Conservation (phyloP, 1,140 invertebrate genomes). For the Macrocentrus cingulum region DNA sequence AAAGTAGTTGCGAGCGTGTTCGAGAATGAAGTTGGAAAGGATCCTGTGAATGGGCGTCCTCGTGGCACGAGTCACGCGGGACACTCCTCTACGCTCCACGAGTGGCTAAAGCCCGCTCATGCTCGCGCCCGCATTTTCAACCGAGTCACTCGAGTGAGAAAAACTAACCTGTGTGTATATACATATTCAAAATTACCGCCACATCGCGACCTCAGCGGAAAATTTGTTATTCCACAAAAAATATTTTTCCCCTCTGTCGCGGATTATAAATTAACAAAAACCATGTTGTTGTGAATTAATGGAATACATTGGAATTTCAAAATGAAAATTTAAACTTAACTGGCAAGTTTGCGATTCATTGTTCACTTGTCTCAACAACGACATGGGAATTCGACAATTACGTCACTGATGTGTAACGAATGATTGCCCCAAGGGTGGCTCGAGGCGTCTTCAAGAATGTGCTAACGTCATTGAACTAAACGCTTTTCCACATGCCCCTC, state of each 20-base stretch:
- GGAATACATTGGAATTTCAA: no score
- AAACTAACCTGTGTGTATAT: constrained; percentile 43
- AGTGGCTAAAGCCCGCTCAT: constrained; percentile 21
- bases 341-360: no score
- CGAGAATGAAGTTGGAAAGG: constrained; percentile 38
- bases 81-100: constrained; percentile 24
- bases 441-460: constrained; percentile 50
- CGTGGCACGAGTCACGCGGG: constrained; percentile 39
- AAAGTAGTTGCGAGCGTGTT: constrained; percentile 26
- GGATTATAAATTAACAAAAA: no score
- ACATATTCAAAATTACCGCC: no score
- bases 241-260: no score
- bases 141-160: constrained; percentile 40
- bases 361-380: not conserved
- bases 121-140: constrained; percentile 39
- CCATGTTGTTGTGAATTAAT: no score
- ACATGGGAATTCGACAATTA: constrained; percentile 57
- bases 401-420: constrained; percentile 54
- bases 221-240: no score
- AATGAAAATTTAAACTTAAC: no score
- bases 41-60: constrained; percentile 36
- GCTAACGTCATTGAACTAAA: constrained; percentile 56
- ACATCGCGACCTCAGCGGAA: no score
- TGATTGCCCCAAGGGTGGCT: constrained; percentile 40
- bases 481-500: constrained; percentile 38